Percentiles rank a stretch among this genome's conserved stretches.
Evolutionary conservation across 2,113 vertebrate species (phyloP).

Genomic region (Lophura nycthemera): DNA sequence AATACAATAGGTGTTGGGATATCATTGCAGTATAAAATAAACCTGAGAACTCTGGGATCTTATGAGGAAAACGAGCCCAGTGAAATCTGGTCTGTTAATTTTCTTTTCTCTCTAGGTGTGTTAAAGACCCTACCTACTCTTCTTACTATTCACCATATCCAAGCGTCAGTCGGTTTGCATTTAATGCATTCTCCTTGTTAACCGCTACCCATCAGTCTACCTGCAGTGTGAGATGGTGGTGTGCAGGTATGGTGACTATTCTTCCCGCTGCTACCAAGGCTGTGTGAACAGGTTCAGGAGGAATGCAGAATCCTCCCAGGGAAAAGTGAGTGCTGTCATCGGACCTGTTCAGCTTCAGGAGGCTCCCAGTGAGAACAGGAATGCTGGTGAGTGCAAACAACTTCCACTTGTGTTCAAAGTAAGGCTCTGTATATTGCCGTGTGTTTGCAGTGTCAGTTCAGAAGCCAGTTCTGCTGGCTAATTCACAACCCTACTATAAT

Average conservation of each 20-base stretch:
- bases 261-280: constrained; percentile 81
- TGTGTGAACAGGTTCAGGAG: constrained; percentile 76
- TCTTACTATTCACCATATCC: constrained; percentile 3
- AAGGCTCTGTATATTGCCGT: neutral
- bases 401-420: neutral
- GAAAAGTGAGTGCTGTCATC: constrained; percentile 32
- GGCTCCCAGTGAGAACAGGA: neutral
- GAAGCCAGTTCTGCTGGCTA: neutral
- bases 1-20: neutral
- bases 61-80: neutral
- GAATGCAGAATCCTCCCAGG: constrained; percentile 35
- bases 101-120: constrained; percentile 77
- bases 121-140: constrained; percentile 74
- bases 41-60: neutral
- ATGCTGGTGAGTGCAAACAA: neutral
- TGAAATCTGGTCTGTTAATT: neutral
- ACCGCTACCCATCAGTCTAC: constrained; percentile 76
- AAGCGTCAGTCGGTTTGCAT: constrained; percentile 76
- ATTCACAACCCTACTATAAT: neutral
- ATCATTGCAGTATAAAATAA: neutral
- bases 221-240: constrained; percentile 84
- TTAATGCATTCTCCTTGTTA: constrained; percentile 81
- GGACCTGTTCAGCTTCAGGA: constrained; percentile 46
- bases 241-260: constrained; percentile 73
- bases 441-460: neutral